These are phyloP conservation scores for Drosophila aldrichi DNA, from an alignment of 2,888 invertebrate species.

Conservation along the genomic window DNA sequence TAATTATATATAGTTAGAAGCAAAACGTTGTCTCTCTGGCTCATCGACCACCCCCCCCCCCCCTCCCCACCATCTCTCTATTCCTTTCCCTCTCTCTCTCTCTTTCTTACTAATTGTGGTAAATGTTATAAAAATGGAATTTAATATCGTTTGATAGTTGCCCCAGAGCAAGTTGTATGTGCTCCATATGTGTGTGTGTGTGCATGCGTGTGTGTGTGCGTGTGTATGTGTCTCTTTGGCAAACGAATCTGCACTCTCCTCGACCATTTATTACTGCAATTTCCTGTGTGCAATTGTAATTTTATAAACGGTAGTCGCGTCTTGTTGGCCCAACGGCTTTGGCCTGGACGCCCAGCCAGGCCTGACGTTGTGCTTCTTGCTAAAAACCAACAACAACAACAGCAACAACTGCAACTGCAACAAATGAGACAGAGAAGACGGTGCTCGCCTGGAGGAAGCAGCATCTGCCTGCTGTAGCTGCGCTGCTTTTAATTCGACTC, in stretches of 20 bases:
- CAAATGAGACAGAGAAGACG: neutral
- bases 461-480: conserved; percentile 1
- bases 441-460: conserved; percentile 43
- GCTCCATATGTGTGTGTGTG: neutral
- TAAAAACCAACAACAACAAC: neutral
- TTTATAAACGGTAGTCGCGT: conserved; percentile 76
- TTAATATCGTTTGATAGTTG: conserved; percentile 63
- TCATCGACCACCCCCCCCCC: neutral
- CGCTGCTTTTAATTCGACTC: neutral
- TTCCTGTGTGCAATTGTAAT: conserved; percentile 75
- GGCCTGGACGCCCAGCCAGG: conserved; percentile 23
- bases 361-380: neutral
- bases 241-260: conserved; percentile 42
- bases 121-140: conserved; percentile 68
- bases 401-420: neutral
- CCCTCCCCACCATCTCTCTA: conserved; percentile 2
- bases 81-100: neutral
- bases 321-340: conserved; percentile 49
- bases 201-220: neutral
- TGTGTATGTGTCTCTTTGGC: conserved; percentile 20
- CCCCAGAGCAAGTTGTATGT: conserved; percentile 29
- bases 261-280: conserved; percentile 76
- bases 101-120: conserved; percentile 53
- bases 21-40: conserved; percentile 40
- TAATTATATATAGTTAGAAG: conserved; percentile 48